These are phyloP conservation scores for Botrylloides violaceus DNA, from an alignment of 23 tunicate species.

Conservation along the genomic window DNA sequence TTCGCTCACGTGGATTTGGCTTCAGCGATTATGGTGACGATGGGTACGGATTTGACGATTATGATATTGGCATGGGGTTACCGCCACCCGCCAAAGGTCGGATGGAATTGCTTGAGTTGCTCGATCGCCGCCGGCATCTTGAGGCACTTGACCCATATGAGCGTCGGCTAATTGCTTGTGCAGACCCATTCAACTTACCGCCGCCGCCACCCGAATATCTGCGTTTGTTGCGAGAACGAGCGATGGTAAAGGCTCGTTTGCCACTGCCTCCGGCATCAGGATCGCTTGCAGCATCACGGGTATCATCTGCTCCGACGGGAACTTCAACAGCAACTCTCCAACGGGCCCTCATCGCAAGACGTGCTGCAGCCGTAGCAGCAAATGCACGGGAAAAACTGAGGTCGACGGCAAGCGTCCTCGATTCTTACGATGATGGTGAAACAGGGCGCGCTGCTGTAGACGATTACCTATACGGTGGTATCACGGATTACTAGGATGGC, in stretches of 20 bases:
- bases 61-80: constrained; percentile 30
- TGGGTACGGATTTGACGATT: constrained; percentile 34
- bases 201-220: constrained; percentile 93
- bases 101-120: constrained; percentile 75
- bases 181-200: constrained; percentile 83
- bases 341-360: constrained; percentile 72
- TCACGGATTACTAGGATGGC: background rate
- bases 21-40: constrained; percentile 14
- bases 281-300: constrained; percentile 29
- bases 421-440: constrained; percentile 20
- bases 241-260: constrained; percentile 67
- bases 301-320: constrained; percentile 63
- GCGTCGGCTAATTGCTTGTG: constrained; percentile 71
- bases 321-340: constrained; percentile 50
- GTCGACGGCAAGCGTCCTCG: constrained; percentile 11
- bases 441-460: background rate
- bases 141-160: constrained; percentile 87
- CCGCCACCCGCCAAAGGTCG: constrained; percentile 87
- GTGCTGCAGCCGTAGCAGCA: constrained; percentile 69
- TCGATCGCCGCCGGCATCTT: constrained; percentile 74
- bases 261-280: constrained; percentile 65
- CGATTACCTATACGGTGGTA: constrained; percentile 17
- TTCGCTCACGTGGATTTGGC: constrained; percentile 21
- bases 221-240: constrained; percentile 69
- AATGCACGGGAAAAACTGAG: constrained; percentile 25